Base-by-base conservation (phyloP, 2,888 invertebrate genomes). In the Macrosiphum euphorbiae region DNA sequence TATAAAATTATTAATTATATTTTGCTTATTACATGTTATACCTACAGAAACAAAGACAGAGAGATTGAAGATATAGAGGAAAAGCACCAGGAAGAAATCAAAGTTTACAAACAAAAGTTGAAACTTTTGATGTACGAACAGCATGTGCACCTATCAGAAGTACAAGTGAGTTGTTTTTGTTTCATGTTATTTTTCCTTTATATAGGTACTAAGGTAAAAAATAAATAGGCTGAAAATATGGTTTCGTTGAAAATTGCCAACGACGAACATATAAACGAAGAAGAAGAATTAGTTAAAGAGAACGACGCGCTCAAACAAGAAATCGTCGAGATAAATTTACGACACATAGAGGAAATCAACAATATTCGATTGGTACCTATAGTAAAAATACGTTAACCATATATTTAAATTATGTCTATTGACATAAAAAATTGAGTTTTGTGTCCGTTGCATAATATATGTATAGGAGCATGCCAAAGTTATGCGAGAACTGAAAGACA, bases 41-140 rank as follows among this genome's bases (percentile, higher is more conserved):
- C 44, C 44, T 44, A 7, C 44, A 96, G 98, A 95, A 97, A 97
- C 95, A 98, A 98, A 96, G 98, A 99, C 95, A 96, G 98, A 95
- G 98, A 98, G 95, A 98, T 98, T 95, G 98, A 99, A 96, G 98
- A 98, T 96, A 97, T 97, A 0, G 97, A 98, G 95, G 98, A 98
- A 95, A 97, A 98, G 95, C 98, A 99, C 95, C 98, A 99, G 95
- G 97, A 97, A 58, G 98, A 99, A 95, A 96, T 99, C 58, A 98
- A 98, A 96, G 97, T 98, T 94, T 98, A 98, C 95, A 98, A 98
- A 95, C 99, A 99, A 95, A 99, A 98, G 96, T 98, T 99, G 94
- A 99, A 99, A 95, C 98, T 98, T 96, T 96, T 99, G 87, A 97
- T 98, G 96, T 99, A 98, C 96, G 99, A 99, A 95, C 98, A 99